Conservation (phyloP, 2,797 vertebrate species). For the Galagoides demidoff region DNA sequence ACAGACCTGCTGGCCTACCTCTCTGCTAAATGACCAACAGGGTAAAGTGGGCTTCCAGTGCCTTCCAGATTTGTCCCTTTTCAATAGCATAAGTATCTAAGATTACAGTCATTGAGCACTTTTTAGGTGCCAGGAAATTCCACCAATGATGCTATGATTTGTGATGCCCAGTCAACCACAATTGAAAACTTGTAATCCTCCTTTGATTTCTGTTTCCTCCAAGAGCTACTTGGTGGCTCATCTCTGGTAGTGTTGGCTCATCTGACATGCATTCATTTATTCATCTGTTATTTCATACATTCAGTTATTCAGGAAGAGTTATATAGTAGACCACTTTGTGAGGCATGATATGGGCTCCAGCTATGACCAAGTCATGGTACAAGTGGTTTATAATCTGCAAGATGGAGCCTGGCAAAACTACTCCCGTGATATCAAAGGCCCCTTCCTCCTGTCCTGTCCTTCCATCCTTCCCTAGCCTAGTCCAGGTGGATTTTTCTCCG, state of each 20-base stretch:
- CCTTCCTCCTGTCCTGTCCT: not conserved
- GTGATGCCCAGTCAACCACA: not conserved
- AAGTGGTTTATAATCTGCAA: slow-evolving; percentile 21
- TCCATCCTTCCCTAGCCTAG: not conserved
- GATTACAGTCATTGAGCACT: not conserved
- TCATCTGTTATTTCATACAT: not conserved
- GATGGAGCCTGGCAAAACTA: slow-evolving; percentile 4
- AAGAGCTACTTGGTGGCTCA: slow-evolving; percentile 14
- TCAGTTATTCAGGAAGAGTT: slow-evolving; percentile 14
- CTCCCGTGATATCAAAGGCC: not conserved
- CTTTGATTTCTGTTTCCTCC: slow-evolving; percentile 45
- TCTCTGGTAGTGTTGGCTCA: slow-evolving; percentile 9
- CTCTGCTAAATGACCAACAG: slow-evolving; percentile 14
- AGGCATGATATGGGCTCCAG: not conserved
- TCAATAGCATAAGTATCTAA: slow-evolving; percentile 1
- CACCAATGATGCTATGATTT: not conserved
- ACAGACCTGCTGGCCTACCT: not conserved
- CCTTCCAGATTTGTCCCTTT: slow-evolving; percentile 9
- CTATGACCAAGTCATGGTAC: not conserved
- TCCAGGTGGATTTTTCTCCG: not conserved
- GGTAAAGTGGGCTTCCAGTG: not conserved
- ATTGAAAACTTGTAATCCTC: slow-evolving; percentile 12
- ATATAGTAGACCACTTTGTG: not conserved
- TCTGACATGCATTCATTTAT: slow-evolving; percentile 19
- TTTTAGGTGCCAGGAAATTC: not conserved